Conservation (phyloP, 1,140 invertebrate genomes). For the Drosophila dunni region DNA sequence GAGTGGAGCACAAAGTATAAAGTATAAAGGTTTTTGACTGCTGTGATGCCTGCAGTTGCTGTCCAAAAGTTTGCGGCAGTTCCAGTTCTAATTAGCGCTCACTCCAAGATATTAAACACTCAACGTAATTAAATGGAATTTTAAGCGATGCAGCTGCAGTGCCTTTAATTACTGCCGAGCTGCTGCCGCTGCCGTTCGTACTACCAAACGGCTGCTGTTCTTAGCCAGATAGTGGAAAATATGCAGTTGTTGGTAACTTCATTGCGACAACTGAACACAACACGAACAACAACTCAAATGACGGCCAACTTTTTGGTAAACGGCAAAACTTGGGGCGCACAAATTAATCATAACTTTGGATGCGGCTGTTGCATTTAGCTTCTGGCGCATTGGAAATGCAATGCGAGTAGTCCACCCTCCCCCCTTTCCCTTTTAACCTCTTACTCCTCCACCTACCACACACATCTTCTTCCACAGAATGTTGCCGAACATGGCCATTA, state of each 20-base stretch:
- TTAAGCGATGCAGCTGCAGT: constrained; percentile 72
- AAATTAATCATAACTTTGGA: constrained; percentile 82
- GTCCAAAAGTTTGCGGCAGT: constrained; percentile 63
- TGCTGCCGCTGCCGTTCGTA: background rate
- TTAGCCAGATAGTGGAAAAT: constrained; percentile 57
- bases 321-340: constrained; percentile 70
- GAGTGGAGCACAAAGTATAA: background rate
- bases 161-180: constrained; percentile 70
- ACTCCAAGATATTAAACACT: constrained; percentile 77
- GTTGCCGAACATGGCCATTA: constrained; percentile 60
- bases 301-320: constrained; percentile 66
- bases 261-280: constrained; percentile 38
- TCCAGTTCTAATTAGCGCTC: constrained; percentile 71
- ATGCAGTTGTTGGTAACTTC: constrained; percentile 56
- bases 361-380: constrained; percentile 45
- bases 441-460: background rate
- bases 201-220: constrained; percentile 8
- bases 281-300: constrained; percentile 45
- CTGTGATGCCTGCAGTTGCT: constrained; percentile 48
- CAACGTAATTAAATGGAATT: constrained; percentile 81
- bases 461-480: constrained; percentile 27
- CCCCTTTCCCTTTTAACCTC: no score
- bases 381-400: constrained; percentile 33
- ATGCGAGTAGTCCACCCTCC: constrained; percentile 16
- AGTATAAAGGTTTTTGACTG: constrained; percentile 14